Base-by-base conservation (phyloP, 23 tunicate species). In the Trididemnum clinides region DNA sequence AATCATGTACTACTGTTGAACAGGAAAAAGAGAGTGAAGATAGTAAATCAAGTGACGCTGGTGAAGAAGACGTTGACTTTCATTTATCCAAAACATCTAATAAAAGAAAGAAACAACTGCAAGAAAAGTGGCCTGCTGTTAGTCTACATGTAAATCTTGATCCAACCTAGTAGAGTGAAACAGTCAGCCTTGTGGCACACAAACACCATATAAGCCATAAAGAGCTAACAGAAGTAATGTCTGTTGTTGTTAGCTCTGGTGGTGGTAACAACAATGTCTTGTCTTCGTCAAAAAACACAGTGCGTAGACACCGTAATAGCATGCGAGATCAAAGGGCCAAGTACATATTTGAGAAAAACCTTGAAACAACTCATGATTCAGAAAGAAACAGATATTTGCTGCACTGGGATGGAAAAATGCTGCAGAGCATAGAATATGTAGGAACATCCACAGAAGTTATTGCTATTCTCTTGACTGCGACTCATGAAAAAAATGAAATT, bases 161-260 rank as follows among this genome's bases (percentile, higher is more conserved):
- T 69, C 38, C 75, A 69, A 69, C 75, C 7, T 7, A 69, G 75
- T 69, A 37, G 75, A 69, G 75, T 69, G 36, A 69, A 69, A 69
- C 36, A 4, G 75, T 69, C 10, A 69, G 75, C 36, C 34, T 69
- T 28, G 75, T 69, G 75, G 75, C 75, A 69, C 37, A 69, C 75
- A 69, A 69, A 30, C 36, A 69, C 36, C 36, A 30, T 69, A 69
- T 28, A 6, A 69, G 75, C 75, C 75, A 69, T 20, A 69, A 37
- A 69, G 75, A 37, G 15, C 34, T 30, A 69, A 69, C 75, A 30
- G 75, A 69, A 23, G 36, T 69, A 23, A 69, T 69, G 75, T 69
- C 75, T 69, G 75, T 37, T 69, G 36, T 69, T 69, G 36, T 69
- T 28, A 28, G 36, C 75, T 69, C 75, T 30, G 75, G 75, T 33